phyloP scores from a whole-genome alignment of 92 coral and sea anemone genomes.

The Epizoanthus illoricatus region DNA sequence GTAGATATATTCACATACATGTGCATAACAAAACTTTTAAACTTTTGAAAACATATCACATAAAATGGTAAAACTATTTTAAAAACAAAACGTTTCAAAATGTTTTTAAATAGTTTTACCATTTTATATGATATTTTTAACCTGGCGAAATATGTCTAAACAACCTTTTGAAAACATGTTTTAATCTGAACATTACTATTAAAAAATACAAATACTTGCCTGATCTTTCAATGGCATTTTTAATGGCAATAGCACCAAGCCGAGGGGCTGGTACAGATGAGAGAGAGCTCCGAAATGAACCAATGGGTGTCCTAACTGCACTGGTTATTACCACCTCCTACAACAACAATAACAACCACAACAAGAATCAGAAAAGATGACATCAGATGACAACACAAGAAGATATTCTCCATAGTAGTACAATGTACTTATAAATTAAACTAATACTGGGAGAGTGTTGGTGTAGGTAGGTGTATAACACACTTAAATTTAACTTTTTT shows the following conservation, averaged over 20 bases:
- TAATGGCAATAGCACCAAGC: conserved; percentile 86
- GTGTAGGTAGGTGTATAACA: too few relatives aligned
- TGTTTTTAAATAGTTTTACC: too few relatives aligned
- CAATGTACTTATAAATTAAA: background rate
- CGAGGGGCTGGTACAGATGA: conserved; percentile 81
- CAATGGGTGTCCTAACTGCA: conserved; percentile 95
- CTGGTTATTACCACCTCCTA: conserved; percentile 93
- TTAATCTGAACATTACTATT: background rate
- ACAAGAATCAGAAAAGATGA: background rate
- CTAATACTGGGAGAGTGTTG: background rate
- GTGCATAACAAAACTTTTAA: background rate
- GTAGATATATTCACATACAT: too few relatives aligned
- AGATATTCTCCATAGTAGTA: background rate
- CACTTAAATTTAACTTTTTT: too few relatives aligned
- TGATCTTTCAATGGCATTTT: conserved; percentile 90
- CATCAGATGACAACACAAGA: background rate
- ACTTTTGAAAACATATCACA: too few relatives aligned
- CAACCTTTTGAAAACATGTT: too few relatives aligned
- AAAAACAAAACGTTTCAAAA: too few relatives aligned
- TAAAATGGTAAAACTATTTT: too few relatives aligned
- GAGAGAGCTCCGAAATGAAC: conserved; percentile 89
- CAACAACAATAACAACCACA: too few relatives aligned
- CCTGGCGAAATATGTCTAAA: too few relatives aligned
- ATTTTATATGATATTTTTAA: too few relatives aligned
- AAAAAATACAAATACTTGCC: conserved; percentile 43